Base-by-base conservation (phyloP, 2,888 invertebrate species). In the Arrhopalites spinosus region DNA sequence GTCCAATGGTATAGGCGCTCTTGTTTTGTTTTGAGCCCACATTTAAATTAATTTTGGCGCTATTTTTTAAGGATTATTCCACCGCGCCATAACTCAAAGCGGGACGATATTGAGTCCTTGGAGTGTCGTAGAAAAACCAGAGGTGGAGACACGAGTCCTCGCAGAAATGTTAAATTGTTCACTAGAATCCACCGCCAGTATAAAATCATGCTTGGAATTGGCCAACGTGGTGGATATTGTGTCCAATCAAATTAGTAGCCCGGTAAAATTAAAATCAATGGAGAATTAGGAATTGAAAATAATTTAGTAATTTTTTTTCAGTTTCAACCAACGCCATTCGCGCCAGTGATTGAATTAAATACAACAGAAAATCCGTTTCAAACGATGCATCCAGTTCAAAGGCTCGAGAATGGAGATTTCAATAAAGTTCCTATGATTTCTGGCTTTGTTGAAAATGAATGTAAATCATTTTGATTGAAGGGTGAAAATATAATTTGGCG, bases 1-100 rank as follows among this genome's bases (percentile, higher is more conserved):
- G 8, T 47, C 50, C 20, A 27, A 15, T 27, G 53, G 69, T 69
- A 69, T 36, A n/a, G n/a, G n/a, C n/a, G n/a, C n/a, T n/a, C n/a
- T n/a, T n/a, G n/a, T n/a, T n/a, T n/a, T n/a, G n/a, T n/a, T n/a
- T n/a, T n/a, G n/a, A n/a, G n/a, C n/a, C n/a, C n/a, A n/a, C 20
- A 15, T 43, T 45, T 63, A 0, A 63, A 29, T 59, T 23, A 20
- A 23, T n/a, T 20, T 20, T 13, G 5, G 5, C 17, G 5, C 7
- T 15, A 23, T 17, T 63, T 63, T 25, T 29, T 23, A 17, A 63
- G 63, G 63, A 25, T 63, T 63, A 27, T 63, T 63, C 25, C 63
- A 63, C 27, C 63, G 63, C 11, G 63, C 27, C 5, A 27, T 63
- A 15, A 2, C 25, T 13, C 27, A 63, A 27, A 25, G 25, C 7